Conservation (phyloP, 2,113 vertebrate species). For the Gambusia holbrooki region DNA sequence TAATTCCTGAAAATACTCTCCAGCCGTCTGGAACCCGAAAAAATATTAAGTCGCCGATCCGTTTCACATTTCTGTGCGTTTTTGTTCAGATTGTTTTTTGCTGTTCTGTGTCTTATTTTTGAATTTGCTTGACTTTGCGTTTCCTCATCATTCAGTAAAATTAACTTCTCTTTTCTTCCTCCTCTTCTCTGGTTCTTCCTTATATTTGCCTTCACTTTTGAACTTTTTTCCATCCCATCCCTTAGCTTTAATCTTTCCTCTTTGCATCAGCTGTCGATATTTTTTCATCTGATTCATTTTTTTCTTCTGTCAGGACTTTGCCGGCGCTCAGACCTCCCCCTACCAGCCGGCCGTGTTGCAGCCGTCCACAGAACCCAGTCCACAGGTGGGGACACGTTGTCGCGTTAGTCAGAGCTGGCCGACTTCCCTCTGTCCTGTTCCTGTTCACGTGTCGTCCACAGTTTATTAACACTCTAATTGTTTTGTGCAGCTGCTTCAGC, state of each 20-base stretch:
- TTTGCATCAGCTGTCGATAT: background rate
- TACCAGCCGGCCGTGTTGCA: conserved; percentile 93
- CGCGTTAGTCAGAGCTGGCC: background rate
- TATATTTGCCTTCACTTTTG: background rate
- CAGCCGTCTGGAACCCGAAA: no score
- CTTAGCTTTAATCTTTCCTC: background rate
- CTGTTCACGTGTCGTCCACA: background rate
- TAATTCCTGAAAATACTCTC: no score
- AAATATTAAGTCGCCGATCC: background rate
- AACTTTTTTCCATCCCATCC: background rate
- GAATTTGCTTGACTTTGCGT: background rate
- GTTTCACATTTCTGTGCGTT: background rate
- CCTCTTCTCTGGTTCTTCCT: background rate
- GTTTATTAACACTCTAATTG: conserved; percentile 2
- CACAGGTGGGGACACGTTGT: conserved; percentile 82
- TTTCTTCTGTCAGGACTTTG: conserved; percentile 71
- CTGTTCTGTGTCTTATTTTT: background rate
- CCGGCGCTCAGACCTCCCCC: conserved; percentile 75
- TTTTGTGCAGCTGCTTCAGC: background rate
- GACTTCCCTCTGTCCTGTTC: background rate
- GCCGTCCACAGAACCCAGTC: conserved; percentile 89
- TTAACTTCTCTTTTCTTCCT: background rate
- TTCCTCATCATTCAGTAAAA: background rate
- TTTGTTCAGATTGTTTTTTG: no score
- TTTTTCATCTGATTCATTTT: background rate